phyloP scores from a whole-genome alignment of 1,140 invertebrate genomes.

The Pissodes strobi region DNA sequence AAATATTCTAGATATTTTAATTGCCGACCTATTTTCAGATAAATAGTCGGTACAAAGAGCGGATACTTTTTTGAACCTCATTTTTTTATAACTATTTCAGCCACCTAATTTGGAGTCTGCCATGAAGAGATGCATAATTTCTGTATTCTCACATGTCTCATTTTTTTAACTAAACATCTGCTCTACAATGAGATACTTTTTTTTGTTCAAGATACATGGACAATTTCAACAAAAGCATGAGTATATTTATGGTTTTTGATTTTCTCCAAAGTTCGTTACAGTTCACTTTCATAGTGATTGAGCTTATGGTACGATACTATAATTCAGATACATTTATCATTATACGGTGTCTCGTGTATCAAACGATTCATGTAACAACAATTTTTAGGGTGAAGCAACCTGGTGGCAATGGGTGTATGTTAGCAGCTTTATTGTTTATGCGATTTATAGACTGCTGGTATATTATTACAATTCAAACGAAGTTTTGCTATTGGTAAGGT shows the following conservation, averaged over 20 bases:
- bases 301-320: slow-evolving; percentile 4
- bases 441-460: not conserved
- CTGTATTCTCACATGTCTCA: no score
- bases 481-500: slow-evolving; percentile 10
- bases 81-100: no score
- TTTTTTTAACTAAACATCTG: no score
- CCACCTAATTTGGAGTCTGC: no score
- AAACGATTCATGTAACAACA: no score
- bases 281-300: slow-evolving; percentile 2
- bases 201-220: slow-evolving; percentile 12
- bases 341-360: no score
- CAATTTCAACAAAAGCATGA: slow-evolving; percentile 15
- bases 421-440: not conserved
- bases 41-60: no score
- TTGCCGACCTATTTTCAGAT: no score
- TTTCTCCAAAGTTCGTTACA: slow-evolving; percentile 21
- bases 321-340: not conserved
- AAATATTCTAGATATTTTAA: no score
- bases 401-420: not conserved
- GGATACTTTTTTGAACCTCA: no score
- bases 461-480: slow-evolving; percentile 15
- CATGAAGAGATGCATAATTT: no score
- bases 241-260: slow-evolving; percentile 21
- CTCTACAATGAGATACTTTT: no score
- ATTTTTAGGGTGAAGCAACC: not conserved